Percentiles rank a stretch among this genome's conserved stretches.
phyloP scores from a whole-genome alignment of 1,140 invertebrate species.

The Papilio dardanus region DNA sequence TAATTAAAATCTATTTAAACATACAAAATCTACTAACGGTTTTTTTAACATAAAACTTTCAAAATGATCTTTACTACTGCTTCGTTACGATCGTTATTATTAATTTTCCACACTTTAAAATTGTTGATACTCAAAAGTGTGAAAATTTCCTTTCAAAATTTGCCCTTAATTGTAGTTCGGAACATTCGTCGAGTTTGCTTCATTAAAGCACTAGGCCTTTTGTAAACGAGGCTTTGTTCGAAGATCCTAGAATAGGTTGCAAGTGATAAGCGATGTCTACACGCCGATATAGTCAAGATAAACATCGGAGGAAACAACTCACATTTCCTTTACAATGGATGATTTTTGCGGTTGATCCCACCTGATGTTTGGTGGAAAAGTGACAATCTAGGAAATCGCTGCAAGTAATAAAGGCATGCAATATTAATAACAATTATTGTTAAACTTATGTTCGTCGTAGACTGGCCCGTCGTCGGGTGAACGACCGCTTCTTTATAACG shows the following conservation, averaged over 20 bases:
- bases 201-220: constrained; percentile 60
- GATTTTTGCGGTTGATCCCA: too few species aligned
- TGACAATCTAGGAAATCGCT: too few species aligned
- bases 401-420: too few species aligned
- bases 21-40: neutral
- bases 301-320: neutral
- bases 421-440: too few species aligned
- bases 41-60: neutral
- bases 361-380: too few species aligned
- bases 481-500: neutral
- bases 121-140: constrained; percentile 47
- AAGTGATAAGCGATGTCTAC: constrained; percentile 40
- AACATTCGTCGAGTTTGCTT: constrained; percentile 57
- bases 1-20: neutral
- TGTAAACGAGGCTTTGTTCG: constrained; percentile 50
- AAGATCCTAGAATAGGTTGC: constrained; percentile 46
- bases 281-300: neutral
- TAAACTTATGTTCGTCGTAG: too few species aligned
- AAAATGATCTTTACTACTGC: constrained; percentile 9
- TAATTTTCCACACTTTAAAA: constrained; percentile 25
- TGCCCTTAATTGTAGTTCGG: constrained; percentile 54
- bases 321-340: too few species aligned
- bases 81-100: constrained; percentile 23
- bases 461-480: too few species aligned
- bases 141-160: constrained; percentile 51